Evolutionary conservation across 2,113 vertebrate species (phyloP).

Genomic region (Semicossyphus pulcher): DNA sequence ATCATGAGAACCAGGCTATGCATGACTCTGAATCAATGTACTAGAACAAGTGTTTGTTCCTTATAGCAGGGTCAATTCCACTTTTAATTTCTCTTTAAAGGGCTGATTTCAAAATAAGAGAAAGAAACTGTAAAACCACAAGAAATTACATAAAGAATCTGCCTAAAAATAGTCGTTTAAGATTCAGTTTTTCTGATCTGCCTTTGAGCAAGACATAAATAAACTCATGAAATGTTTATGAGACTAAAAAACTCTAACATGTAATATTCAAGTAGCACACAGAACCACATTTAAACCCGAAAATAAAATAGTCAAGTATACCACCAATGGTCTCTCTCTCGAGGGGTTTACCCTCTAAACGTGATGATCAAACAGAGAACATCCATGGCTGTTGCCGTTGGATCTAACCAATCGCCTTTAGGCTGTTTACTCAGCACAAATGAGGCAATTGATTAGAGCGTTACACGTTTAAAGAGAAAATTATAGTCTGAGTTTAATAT

Average conservation of each 20-base stretch:
- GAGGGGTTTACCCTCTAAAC: conserved; percentile 37
- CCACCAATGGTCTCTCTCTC: not conserved
- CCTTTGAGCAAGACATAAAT: not conserved
- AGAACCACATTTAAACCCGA: not conserved
- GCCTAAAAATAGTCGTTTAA: too few relatives aligned
- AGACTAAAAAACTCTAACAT: not conserved
- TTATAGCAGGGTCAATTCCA: too few relatives aligned
- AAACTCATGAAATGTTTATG: not conserved
- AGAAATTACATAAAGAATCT: not conserved
- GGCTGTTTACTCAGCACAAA: conserved; percentile 59
- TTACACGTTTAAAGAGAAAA: conserved; percentile 28
- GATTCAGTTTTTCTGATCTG: too few relatives aligned
- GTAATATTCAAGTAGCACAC: not conserved
- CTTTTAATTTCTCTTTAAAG: not conserved
- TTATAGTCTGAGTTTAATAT: conserved; percentile 11
- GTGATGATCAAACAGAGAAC: conserved; percentile 59
- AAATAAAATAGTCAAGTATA: not conserved
- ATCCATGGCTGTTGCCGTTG: conserved; percentile 38
- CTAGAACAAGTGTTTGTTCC: not conserved
- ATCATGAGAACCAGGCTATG: not conserved
- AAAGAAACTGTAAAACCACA: not conserved
- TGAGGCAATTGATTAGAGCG: conserved; percentile 41
- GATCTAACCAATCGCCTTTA: conserved; percentile 40
- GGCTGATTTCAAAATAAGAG: not conserved
- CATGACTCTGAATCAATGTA: not conserved